These are phyloP conservation scores for Ischnura elegans DNA, from an alignment of 2,888 invertebrate species.

Conservation along the genomic window DNA sequence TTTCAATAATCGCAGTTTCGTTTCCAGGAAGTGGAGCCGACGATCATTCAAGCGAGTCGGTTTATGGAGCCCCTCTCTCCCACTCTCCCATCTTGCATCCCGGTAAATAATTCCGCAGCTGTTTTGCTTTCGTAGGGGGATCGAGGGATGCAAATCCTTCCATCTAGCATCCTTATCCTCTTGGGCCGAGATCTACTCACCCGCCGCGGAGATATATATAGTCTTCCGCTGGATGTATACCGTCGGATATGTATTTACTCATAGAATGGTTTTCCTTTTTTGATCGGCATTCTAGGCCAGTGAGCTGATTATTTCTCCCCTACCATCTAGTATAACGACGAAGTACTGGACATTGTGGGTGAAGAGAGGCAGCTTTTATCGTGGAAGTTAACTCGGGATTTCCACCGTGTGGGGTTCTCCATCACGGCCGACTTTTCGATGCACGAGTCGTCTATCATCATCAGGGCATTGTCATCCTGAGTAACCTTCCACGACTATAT, in stretches of 20 bases:
- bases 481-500: no score
- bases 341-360: no score
- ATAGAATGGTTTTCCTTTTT: neutral
- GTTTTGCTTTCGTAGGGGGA: neutral
- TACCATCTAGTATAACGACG: no score
- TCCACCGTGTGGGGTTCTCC: no score
- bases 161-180: no score
- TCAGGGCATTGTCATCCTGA: no score
- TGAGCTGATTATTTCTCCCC: neutral
- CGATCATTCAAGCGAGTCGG: constrained; percentile 12
- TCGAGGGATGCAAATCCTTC: no score
- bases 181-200: no score
- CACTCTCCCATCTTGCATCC: neutral
- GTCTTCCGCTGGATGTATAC: neutral
- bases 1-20: constrained; percentile 59
- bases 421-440: no score
- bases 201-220: neutral
- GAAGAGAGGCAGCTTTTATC: no score
- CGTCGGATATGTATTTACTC: neutral
- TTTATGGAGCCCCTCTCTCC: neutral
- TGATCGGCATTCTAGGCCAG: neutral
- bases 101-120: constrained; percentile 52
- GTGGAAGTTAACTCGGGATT: no score
- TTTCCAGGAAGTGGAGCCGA: constrained; percentile 40
- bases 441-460: no score